Percentiles rank a stretch among this genome's conserved stretches.
phyloP scores from a whole-genome alignment of 2,797 vertebrate genomes.

The Protonibea diacanthus region DNA sequence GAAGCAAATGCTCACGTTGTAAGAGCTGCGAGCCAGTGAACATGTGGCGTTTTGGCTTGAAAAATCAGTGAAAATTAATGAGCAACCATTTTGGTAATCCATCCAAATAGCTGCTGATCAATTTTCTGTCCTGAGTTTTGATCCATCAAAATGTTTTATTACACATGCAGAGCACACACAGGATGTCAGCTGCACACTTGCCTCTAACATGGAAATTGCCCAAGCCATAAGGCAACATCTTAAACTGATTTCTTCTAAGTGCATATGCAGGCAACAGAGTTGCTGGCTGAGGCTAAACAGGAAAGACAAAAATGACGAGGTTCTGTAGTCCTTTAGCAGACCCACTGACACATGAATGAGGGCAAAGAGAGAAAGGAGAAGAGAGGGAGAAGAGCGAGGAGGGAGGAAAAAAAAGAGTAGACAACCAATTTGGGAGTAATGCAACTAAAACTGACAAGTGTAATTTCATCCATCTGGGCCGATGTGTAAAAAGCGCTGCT shows the following conservation, averaged over 20 bases:
- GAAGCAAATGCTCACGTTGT: neutral
- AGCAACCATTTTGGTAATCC: neutral
- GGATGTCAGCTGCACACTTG: slow-evolving; percentile 45
- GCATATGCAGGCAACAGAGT: slow-evolving; percentile 75
- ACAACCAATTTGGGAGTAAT: slow-evolving; percentile 91
- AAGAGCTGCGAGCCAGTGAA: neutral
- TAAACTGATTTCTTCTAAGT: slow-evolving; percentile 71
- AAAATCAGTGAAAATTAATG: neutral
- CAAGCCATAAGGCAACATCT: slow-evolving; percentile 48
- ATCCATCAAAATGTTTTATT: slow-evolving; percentile 19
- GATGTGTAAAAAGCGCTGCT: slow-evolving; percentile 91
- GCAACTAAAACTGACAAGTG: slow-evolving; percentile 92
- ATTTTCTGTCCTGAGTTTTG: slow-evolving; percentile 17
- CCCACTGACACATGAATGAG: slow-evolving; percentile 88
- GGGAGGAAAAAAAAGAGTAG: slow-evolving; percentile 77
- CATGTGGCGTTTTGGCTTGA: neutral
- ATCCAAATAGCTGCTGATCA: neutral
- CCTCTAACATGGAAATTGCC: slow-evolving; percentile 59
- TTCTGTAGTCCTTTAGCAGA: too few species aligned
- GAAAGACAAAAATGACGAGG: slow-evolving; percentile 86
- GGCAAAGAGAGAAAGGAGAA: slow-evolving; percentile 67
- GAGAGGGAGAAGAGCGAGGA: slow-evolving; percentile 44
- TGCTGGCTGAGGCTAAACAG: slow-evolving; percentile 71
- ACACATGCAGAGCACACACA: slow-evolving; percentile 46
- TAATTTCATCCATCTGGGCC: slow-evolving; percentile 92